Percentiles rank a stretch among this genome's conserved stretches.
These are phyloP conservation scores for Lasioglossum morio DNA, from an alignment of 2,888 invertebrate genomes.

Conservation along the genomic window DNA sequence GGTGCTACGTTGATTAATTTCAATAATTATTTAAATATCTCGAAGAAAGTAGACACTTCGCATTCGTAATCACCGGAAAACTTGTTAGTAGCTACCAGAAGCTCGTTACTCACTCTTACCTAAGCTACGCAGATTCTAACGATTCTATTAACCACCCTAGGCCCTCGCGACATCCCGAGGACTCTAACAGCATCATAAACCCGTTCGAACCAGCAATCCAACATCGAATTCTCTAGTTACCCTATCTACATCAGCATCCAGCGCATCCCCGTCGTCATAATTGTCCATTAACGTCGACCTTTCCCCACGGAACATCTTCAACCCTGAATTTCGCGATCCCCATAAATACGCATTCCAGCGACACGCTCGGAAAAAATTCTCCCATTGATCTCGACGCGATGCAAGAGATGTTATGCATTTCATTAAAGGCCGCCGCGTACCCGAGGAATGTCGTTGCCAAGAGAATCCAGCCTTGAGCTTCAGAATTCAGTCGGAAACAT, in stretches of 20 bases:
- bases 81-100: not conserved
- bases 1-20: not conserved
- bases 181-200: not conserved
- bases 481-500: slow-evolving; percentile 8
- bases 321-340: not conserved
- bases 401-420: slow-evolving; percentile 52
- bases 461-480: slow-evolving; percentile 32
- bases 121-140: not conserved
- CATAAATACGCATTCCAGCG: slow-evolving; percentile 46
- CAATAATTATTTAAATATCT: not conserved
- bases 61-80: not conserved
- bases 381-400: slow-evolving; percentile 17
- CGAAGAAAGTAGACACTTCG: no score
- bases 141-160: not conserved
- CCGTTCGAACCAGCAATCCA: not conserved
- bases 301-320: not conserved
- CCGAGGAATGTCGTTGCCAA: slow-evolving; percentile 36
- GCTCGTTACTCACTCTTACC: not conserved
- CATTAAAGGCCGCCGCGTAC: slow-evolving; percentile 30
- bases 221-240: not conserved
- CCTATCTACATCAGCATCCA: not conserved
- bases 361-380: slow-evolving; percentile 9
- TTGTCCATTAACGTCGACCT: not conserved
- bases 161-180: not conserved
- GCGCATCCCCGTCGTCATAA: not conserved